These are phyloP conservation scores for Channa argus DNA, from an alignment of 2,113 vertebrate species.

Conservation along the genomic window DNA sequence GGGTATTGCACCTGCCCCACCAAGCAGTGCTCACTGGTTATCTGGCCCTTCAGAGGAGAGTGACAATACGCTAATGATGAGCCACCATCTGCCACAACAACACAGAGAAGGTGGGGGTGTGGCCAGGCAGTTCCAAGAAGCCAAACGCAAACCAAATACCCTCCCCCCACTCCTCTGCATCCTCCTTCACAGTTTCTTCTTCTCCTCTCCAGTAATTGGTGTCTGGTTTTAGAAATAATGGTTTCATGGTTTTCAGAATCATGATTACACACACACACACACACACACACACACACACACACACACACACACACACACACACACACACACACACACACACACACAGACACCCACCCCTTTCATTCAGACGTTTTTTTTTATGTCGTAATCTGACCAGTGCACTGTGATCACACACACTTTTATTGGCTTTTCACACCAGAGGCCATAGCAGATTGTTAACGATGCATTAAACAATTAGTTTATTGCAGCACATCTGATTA, in stretches of 20 bases:
- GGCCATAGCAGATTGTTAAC: constrained; percentile 34
- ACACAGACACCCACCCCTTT: constrained; percentile 32
- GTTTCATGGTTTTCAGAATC: constrained; percentile 66
- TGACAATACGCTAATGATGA: constrained; percentile 90
- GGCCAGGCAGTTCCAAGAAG: constrained; percentile 64
- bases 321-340: background rate
- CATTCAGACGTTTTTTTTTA: constrained; percentile 35
- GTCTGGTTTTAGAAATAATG: constrained; percentile 73
- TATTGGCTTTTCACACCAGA: constrained; percentile 40
- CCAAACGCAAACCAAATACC: constrained; percentile 22
- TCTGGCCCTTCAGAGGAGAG: constrained; percentile 83
- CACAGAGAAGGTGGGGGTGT: constrained; percentile 65
- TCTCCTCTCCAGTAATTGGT: constrained; percentile 58
- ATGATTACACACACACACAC: background rate
- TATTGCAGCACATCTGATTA: constrained; percentile 28
- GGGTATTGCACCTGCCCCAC: constrained; percentile 88
- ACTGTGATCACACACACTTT: background rate
- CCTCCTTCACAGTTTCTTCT: constrained; percentile 18
- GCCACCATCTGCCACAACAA: constrained; percentile 86
- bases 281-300: too few species aligned
- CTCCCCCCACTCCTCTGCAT: background rate
- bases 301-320: too few species aligned
- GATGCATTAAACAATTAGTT: constrained; percentile 50
- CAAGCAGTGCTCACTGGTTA: constrained; percentile 83
- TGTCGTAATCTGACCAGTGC: constrained; percentile 46